phyloP scores from a whole-genome alignment of 92 coral and sea anemone genomes.

The Nematostella vectensis region DNA sequence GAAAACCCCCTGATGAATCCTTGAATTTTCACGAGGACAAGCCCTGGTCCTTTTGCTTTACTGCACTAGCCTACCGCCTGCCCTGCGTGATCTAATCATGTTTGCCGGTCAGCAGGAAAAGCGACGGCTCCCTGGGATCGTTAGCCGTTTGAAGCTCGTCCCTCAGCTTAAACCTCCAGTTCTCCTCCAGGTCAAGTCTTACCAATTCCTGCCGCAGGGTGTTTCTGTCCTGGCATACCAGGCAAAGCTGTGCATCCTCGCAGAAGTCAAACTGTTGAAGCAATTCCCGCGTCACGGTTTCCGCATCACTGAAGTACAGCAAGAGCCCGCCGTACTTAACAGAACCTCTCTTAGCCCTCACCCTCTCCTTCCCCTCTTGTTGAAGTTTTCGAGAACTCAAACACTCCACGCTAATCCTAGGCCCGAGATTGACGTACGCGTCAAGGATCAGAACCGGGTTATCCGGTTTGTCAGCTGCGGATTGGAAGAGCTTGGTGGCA shows the following conservation, averaged over 20 bases:
- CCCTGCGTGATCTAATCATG: slow-evolving; percentile 51
- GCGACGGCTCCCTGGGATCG: slow-evolving; percentile 77
- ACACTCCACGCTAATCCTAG: slow-evolving; percentile 70
- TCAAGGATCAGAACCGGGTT: slow-evolving; percentile 74
- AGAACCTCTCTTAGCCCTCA: slow-evolving; percentile 36
- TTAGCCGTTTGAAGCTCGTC: slow-evolving; percentile 97
- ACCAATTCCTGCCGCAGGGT: slow-evolving; percentile 93
- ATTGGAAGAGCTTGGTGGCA: slow-evolving; percentile 71
- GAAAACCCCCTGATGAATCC: too few species aligned
- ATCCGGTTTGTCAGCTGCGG: slow-evolving; percentile 61
- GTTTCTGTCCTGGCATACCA: slow-evolving; percentile 92
- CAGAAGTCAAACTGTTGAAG: slow-evolving; percentile 79
- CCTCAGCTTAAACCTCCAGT: slow-evolving; percentile 91
- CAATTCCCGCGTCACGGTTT: slow-evolving; percentile 62
- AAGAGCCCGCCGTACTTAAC: slow-evolving; percentile 78
- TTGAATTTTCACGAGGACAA: too few species aligned
- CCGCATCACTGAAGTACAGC: slow-evolving; percentile 63
- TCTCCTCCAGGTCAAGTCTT: slow-evolving; percentile 91
- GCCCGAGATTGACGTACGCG: slow-evolving; percentile 87
- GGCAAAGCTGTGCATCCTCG: slow-evolving; percentile 86
- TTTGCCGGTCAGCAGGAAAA: slow-evolving; percentile 86
- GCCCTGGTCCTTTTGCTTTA: too few species aligned
- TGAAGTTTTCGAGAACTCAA: slow-evolving; percentile 43
- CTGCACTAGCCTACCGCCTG: too few species aligned
- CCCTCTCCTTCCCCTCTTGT: slow-evolving; percentile 36